Evolutionary conservation across 2,888 invertebrate species (phyloP).

Genomic region (Capitulum mitella): DNA sequence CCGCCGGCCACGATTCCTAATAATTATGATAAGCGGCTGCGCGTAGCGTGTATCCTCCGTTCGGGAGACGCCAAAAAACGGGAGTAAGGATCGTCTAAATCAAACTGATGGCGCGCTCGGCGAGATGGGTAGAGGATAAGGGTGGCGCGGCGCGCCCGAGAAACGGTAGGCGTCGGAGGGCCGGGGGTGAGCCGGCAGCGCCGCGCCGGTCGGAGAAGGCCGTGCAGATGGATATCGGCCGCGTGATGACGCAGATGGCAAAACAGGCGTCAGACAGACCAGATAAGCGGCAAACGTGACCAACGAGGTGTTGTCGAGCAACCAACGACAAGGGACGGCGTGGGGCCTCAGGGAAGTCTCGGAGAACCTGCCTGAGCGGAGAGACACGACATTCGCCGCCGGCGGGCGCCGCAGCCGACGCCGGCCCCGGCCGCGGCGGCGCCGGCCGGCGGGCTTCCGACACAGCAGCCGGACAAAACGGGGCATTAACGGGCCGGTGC

Average conservation of each 20-base stretch:
- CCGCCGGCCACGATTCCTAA: conserved; percentile 7
- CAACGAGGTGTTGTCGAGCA: too few species aligned
- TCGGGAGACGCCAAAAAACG: conserved; percentile 21
- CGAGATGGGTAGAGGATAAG: conserved; percentile 19
- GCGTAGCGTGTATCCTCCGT: conserved; percentile 13
- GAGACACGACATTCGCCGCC: not conserved
- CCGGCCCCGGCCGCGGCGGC: not conserved
- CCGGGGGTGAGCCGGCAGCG: not conserved
- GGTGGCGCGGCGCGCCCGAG: not conserved
- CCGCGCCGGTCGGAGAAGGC: not conserved
- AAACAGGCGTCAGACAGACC: too few species aligned
- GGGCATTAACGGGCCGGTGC: not conserved
- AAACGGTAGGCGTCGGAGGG: not conserved
- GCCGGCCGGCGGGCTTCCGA: not conserved
- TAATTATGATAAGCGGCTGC: conserved; percentile 24
- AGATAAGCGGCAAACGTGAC: too few species aligned
- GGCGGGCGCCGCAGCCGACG: too few species aligned
- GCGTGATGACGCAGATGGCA: too few species aligned
- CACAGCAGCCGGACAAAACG: not conserved
- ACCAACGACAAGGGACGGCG: too few species aligned
- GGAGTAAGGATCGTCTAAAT: conserved; percentile 22
- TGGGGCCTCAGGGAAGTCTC: too few species aligned
- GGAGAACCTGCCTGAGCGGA: too few species aligned
- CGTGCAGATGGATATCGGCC: too few species aligned
- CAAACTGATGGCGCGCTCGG: conserved; percentile 4